phyloP scores from a whole-genome alignment of 2,888 invertebrate species.

The Ernsta delagoae region DNA sequence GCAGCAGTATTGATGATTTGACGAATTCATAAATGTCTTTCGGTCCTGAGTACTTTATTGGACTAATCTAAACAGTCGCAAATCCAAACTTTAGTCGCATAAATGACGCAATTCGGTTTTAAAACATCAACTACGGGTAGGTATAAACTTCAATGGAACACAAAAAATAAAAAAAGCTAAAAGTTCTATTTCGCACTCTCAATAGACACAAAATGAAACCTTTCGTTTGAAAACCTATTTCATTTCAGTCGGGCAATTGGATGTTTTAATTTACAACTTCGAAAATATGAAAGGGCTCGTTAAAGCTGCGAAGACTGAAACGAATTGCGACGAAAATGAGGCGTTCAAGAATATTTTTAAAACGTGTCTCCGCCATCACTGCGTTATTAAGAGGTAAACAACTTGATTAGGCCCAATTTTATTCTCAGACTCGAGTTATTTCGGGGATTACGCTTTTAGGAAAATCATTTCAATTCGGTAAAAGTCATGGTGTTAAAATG shows the following conservation, averaged over 20 bases:
- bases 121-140: too few relatives aligned
- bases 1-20: neutral
- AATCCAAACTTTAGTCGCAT: neutral
- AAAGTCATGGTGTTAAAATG: neutral
- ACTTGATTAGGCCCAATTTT: slow-evolving; percentile 24
- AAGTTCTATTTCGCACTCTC: neutral
- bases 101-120: too few relatives aligned
- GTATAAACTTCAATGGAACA: neutral
- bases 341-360: slow-evolving; percentile 57
- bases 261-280: slow-evolving; percentile 63
- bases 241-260: slow-evolving; percentile 61
- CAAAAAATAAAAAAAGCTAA: neutral
- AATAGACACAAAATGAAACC: slow-evolving; percentile 12
- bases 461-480: neutral
- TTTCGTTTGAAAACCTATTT: slow-evolving; percentile 29
- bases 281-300: slow-evolving; percentile 61
- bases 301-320: slow-evolving; percentile 50
- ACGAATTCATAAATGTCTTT: neutral
- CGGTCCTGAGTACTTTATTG: too few relatives aligned
- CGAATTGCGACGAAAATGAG: slow-evolving; percentile 53
- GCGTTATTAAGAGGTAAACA: slow-evolving; percentile 54
- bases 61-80: too few relatives aligned
- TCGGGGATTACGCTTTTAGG: slow-evolving; percentile 16
- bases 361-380: slow-evolving; percentile 52
- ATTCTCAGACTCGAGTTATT: slow-evolving; percentile 12